Percentiles rank a stretch among this genome's conserved stretches.
Evolutionary conservation across 2,797 vertebrate species (phyloP).

Genomic region (Myripristis jacobus): DNA sequence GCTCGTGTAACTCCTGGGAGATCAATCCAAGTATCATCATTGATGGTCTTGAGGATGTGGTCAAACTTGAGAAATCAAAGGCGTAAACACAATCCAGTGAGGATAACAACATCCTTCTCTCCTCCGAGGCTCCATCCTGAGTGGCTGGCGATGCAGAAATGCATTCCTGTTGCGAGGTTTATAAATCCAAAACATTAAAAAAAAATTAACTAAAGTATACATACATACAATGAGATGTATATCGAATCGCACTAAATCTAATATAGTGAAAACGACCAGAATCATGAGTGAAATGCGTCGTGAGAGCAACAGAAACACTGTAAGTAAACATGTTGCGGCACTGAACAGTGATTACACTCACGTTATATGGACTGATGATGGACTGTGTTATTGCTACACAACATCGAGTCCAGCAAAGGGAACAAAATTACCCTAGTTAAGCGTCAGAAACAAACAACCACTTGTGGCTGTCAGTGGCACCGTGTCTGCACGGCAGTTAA

Average conservation of each 20-base stretch:
- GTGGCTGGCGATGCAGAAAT: slow-evolving; percentile 52
- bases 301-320: background rate
- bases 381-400: background rate
- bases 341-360: background rate
- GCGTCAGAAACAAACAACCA: slow-evolving; percentile 63
- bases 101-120: slow-evolving; percentile 63
- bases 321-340: background rate
- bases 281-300: background rate
- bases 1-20: slow-evolving; percentile 87
- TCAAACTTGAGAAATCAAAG: slow-evolving; percentile 69
- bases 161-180: slow-evolving; percentile 32
- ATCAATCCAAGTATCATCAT: slow-evolving; percentile 89
- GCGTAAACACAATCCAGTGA: slow-evolving; percentile 46
- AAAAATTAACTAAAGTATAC: slow-evolving; percentile 1
- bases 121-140: slow-evolving; percentile 66
- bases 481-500: slow-evolving; percentile 3
- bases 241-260: background rate
- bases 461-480: slow-evolving; percentile 73
- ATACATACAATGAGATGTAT: background rate
- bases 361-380: background rate
- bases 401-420: background rate
- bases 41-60: slow-evolving; percentile 47
- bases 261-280: background rate
- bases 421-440: slow-evolving; percentile 7
- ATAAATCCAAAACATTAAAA: slow-evolving; percentile 40